These are phyloP conservation scores for Eilema caniola DNA, from an alignment of 2,888 invertebrate species.

Conservation along the genomic window DNA sequence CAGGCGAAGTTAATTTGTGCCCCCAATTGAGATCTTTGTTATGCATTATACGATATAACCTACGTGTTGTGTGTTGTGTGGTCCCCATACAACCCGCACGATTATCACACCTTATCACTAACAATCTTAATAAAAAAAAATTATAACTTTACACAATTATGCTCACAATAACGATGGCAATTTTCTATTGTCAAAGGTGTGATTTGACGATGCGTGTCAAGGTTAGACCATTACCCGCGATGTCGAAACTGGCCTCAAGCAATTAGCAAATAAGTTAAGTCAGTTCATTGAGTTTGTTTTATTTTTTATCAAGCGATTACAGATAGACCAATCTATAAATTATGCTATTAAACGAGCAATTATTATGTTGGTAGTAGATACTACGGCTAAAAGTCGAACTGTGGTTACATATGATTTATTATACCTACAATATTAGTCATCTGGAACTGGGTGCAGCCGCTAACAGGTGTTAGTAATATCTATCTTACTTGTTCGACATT, in stretches of 20 bases:
- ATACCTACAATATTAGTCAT: not conserved
- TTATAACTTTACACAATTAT: not conserved
- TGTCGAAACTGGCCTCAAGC: conserved; percentile 38
- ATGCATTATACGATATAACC: too few species aligned
- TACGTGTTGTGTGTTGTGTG: too few species aligned
- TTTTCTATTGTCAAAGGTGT: conserved; percentile 31
- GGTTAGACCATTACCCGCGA: conserved; percentile 27
- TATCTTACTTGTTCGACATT: not conserved
- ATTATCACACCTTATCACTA: too few species aligned
- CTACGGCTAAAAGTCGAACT: not conserved
- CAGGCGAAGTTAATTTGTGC: too few species aligned
- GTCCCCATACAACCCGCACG: too few species aligned
- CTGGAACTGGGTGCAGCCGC: not conserved
- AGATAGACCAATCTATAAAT: not conserved
- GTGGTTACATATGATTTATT: not conserved
- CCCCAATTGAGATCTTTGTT: too few species aligned
- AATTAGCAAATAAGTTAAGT: conserved; percentile 42
- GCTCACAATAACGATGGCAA: conserved; percentile 16
- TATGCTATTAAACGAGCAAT: not conserved
- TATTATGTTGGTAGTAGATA: not conserved
- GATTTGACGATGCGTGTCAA: conserved; percentile 41
- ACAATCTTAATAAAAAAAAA: not conserved
- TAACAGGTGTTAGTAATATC: not conserved
- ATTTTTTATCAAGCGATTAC: not conserved
- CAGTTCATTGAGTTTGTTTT: conserved; percentile 6